Base-by-base conservation (phyloP, 2,888 invertebrate genomes). In the Iselma pallidipennis region DNA sequence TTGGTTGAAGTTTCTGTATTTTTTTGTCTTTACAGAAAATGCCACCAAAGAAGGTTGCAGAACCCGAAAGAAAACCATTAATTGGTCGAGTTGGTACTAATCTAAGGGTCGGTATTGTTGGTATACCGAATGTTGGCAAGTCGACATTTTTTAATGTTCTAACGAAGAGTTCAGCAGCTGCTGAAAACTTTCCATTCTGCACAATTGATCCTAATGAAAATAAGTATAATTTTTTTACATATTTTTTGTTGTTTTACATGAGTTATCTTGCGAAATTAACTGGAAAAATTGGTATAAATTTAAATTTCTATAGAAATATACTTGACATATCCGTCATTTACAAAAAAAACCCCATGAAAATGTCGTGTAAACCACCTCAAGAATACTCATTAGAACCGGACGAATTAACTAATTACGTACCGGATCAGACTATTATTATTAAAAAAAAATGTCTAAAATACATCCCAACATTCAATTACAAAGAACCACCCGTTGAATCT, bases 141-240 rank as follows among this genome's bases (percentile, higher is more conserved):
- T 98, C 98, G 7, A 98, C 99, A 54, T 98, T 99, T 85, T 99
- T 99, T 87, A 99, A 99, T 83, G 97, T 98, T 23, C 84, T 99
- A 67, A 99, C 99, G 28, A 96, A 98, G 82, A 97, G 97, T 80
- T 91, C 94, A 77, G 98, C 96, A 5, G 91, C 96, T 57, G 99
- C 99, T 55, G 99, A 98, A 81, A 99, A 99, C 82, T 99, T 98
- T 80, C 98, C 99, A 0, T 99, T 99, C 87, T 99, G 99, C 86
- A 99, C 99, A 82, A 99, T 99, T 81, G 98, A 99, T 84, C 99
- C 99, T 51, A 98, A 98, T 94, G 98, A 99, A 89, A 98, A 95
- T 96, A 94, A 96, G 96, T 95, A 91, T 89, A n/a, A n/a, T n/a
- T 71, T 73, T 75, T 77, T 76, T 54, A 52, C 16, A 6, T 26